phyloP scores from a whole-genome alignment of 2,797 vertebrate species.

The Selene dorsalis region DNA sequence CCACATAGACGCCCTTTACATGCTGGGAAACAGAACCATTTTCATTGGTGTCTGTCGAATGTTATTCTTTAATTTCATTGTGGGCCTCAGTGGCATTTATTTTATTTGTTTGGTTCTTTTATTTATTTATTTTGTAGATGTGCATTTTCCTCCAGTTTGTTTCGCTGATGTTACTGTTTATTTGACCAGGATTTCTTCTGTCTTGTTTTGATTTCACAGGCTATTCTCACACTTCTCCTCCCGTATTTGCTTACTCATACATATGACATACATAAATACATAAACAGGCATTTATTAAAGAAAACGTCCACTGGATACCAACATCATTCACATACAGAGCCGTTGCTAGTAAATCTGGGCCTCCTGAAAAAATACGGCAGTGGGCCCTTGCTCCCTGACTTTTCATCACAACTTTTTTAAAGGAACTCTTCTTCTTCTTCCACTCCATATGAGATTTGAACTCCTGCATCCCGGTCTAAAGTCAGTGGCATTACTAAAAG shows the following conservation, averaged over 20 bases:
- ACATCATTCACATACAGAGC: neutral
- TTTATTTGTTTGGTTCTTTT: neutral
- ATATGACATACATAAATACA: neutral
- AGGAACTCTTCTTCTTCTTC: too few species aligned
- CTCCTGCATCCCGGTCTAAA: too few species aligned
- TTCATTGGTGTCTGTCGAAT: too few species aligned
- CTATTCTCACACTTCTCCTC: neutral
- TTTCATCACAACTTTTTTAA: too few species aligned
- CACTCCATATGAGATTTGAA: too few species aligned
- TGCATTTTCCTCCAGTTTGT: neutral
- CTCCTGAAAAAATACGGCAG: too few species aligned
- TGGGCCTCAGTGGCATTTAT: neutral
- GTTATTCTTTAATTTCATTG: conserved; percentile 2
- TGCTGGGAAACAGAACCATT: too few species aligned
- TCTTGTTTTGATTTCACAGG: neutral
- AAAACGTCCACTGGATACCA: neutral
- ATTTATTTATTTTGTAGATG: neutral
- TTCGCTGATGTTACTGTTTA: neutral
- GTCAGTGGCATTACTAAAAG: too few species aligned
- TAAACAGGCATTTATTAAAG: neutral
- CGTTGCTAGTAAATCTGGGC: too few species aligned
- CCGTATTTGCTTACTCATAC: neutral
- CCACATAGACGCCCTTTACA: too few species aligned
- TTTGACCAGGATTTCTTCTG: neutral
- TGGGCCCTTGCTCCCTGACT: too few species aligned